A percentile compares a stretch with the other conserved stretches of the same genome.
These are phyloP conservation scores for Drosophila birchii DNA, from an alignment of 2,888 invertebrate species.

Conservation along the genomic window DNA sequence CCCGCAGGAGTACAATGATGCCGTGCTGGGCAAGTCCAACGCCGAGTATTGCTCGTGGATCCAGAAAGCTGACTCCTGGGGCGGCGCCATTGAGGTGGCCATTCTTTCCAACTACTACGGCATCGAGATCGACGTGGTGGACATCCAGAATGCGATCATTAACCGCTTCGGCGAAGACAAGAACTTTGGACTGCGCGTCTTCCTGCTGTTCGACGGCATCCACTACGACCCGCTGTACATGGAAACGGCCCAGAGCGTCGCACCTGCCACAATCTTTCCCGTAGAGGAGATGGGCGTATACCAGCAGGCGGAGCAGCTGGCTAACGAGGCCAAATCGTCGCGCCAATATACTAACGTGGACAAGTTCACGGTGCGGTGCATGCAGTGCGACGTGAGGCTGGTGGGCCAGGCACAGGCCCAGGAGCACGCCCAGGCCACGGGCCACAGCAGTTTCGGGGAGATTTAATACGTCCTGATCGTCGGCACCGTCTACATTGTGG, in stretches of 20 bases:
- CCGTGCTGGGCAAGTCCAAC: conserved; percentile 93
- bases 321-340: conserved; percentile 94
- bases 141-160: conserved; percentile 94
- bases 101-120: conserved; percentile 94
- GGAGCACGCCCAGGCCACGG: conserved; percentile 93
- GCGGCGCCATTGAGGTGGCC: conserved; percentile 97
- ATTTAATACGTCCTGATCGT: conserved; percentile 86
- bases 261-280: conserved; percentile 92
- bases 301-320: conserved; percentile 92
- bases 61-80: conserved; percentile 94
- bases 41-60: conserved; percentile 96
- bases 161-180: conserved; percentile 97
- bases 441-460: conserved; percentile 93
- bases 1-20: conserved; percentile 92
- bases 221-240: conserved; percentile 97
- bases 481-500: conserved; percentile 79
- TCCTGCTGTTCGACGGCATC: conserved; percentile 96
- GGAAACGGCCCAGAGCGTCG: conserved; percentile 91
- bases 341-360: conserved; percentile 96
- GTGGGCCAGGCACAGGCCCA: conserved; percentile 93
- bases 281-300: conserved; percentile 90
- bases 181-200: conserved; percentile 92
- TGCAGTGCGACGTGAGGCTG: conserved; percentile 91
- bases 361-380: conserved; percentile 93
- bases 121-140: conserved; percentile 96